phyloP scores from a whole-genome alignment of 2,797 vertebrate genomes.

The Xerus rutilus region DNA sequence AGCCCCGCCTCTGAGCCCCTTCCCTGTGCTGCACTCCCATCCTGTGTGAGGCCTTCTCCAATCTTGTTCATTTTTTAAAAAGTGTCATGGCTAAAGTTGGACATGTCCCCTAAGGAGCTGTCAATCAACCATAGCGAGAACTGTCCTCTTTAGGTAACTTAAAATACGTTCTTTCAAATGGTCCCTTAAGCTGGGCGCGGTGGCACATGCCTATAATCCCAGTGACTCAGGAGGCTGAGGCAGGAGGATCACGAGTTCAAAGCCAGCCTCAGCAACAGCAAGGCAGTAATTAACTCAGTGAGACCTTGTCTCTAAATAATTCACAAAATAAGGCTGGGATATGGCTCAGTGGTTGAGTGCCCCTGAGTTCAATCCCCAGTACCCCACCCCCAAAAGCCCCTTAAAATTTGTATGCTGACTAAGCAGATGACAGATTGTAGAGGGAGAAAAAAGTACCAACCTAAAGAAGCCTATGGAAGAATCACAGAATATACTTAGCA shows the following conservation, averaged over 20 bases:
- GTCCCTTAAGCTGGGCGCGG: too few species aligned
- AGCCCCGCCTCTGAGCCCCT: rapidly evolving
- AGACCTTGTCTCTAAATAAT: too few species aligned
- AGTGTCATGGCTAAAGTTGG: neutral
- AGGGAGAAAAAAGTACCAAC: neutral
- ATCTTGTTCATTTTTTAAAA: neutral
- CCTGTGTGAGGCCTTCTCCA: neutral
- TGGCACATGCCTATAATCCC: too few species aligned
- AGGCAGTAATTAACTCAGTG: too few species aligned
- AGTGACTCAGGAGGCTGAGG: too few species aligned
- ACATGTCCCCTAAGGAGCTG: neutral
- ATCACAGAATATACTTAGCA: neutral
- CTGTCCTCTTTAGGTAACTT: neutral
- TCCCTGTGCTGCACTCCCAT: too few species aligned
- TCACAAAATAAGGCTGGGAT: too few species aligned
- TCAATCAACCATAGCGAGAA: neutral
- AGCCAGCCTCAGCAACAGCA: too few species aligned
- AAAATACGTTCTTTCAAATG: neutral
- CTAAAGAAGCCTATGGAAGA: neutral
- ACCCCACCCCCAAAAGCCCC: too few species aligned
- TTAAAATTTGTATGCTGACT: neutral
- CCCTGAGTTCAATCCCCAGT: too few species aligned
- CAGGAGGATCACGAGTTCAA: too few species aligned
- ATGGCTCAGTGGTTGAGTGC: too few species aligned
- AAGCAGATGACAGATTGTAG: neutral